Conservation (phyloP, 2,113 vertebrate species). For the Lipophrys pholis region DNA sequence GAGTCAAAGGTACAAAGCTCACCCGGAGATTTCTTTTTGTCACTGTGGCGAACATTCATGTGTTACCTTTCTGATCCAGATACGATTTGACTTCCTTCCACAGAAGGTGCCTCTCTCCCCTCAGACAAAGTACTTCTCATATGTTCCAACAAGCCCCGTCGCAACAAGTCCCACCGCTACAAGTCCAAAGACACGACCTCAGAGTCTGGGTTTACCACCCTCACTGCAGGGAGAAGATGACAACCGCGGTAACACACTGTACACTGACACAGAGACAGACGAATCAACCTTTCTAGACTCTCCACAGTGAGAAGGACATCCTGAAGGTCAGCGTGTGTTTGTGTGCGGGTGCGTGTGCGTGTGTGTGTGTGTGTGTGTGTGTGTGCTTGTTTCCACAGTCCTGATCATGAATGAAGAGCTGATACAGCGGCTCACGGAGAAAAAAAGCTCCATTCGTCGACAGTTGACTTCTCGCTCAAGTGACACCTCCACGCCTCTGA, state of each 20-base stretch:
- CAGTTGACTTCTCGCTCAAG: constrained; percentile 55
- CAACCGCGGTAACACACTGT: constrained; percentile 53
- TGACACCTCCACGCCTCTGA: constrained; percentile 65
- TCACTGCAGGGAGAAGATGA: constrained; percentile 37
- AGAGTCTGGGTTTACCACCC: constrained; percentile 52
- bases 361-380: not conserved
- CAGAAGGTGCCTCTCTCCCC: constrained; percentile 41
- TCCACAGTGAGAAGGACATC: not conserved
- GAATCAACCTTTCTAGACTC: too few relatives aligned
- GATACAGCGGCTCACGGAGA: constrained; percentile 71
- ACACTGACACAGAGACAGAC: not conserved
- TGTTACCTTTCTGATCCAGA: too few relatives aligned
- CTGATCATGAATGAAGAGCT: constrained; percentile 84
- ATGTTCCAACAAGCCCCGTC: constrained; percentile 30
- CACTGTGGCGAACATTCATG: too few relatives aligned
- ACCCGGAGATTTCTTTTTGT: too few relatives aligned
- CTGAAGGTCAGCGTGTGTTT: not conserved
- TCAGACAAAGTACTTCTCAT: constrained; percentile 48
- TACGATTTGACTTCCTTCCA: too few relatives aligned
- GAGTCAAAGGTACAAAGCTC: constrained; percentile 71
- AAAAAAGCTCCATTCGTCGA: constrained; percentile 43
- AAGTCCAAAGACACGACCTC: constrained; percentile 18
- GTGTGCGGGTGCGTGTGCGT: too few relatives aligned
- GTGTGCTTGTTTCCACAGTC: constrained; percentile 56
- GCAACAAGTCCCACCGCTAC: constrained; percentile 1